phyloP scores from a whole-genome alignment of 2,797 vertebrate species.

The Smutsia gigantea region DNA sequence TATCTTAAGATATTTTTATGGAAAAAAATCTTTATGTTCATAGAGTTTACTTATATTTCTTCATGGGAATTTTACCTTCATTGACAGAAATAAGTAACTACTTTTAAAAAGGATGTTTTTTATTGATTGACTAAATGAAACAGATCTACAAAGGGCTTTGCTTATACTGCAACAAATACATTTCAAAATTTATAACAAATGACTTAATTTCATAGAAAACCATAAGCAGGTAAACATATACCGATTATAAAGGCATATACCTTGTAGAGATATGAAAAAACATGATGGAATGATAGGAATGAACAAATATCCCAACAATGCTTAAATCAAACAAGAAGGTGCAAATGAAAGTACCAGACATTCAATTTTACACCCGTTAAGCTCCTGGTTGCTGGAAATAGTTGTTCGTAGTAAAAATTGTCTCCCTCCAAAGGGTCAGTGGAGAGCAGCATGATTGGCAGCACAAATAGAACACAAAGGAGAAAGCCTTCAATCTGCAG shows the following conservation, averaged over 20 bases:
- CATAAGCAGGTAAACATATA: not conserved
- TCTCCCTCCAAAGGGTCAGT: conserved; percentile 82
- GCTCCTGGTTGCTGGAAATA: conserved; percentile 73
- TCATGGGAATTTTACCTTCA: conserved; percentile 13
- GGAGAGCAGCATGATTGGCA: conserved; percentile 85
- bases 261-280: not conserved
- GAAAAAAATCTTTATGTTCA: conserved; percentile 8
- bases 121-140: conserved; percentile 63
- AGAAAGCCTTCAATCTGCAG: conserved; percentile 88
- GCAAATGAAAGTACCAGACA: conserved; percentile 80
- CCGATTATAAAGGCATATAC: not conserved
- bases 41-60: conserved; percentile 51
- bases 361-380: conserved; percentile 82
- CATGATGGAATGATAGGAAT: conserved; percentile 15
- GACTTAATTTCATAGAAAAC: conserved; percentile 37
- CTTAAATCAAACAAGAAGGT: conserved; percentile 69
- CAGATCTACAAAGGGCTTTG: conserved; percentile 34
- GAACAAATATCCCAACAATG: conserved; percentile 60
- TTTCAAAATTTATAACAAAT: conserved; percentile 45
- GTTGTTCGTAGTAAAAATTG: conserved; percentile 80
- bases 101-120: conserved; percentile 39
- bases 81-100: conserved; percentile 34
- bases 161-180: not conserved
- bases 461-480: conserved; percentile 87
- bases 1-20: conserved; percentile 44